phyloP scores from a whole-genome alignment of 2,888 invertebrate genomes.

The Cephonodes hylas region DNA sequence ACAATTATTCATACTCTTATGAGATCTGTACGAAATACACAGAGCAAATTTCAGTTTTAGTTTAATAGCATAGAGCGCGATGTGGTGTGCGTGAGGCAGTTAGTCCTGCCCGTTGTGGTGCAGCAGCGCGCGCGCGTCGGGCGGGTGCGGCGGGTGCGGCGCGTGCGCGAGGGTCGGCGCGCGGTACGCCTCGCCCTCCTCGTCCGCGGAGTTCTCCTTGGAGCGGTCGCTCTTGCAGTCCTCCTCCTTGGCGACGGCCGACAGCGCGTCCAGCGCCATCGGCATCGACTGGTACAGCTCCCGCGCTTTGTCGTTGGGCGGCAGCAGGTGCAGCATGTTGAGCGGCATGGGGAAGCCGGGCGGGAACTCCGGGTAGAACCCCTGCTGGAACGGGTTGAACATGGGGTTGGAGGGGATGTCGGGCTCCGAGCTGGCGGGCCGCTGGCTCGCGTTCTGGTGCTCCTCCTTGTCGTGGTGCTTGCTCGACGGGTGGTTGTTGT shows the following conservation, averaged over 20 bases:
- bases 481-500: constrained; percentile 77
- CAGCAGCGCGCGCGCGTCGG: constrained; percentile 84
- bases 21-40: constrained; percentile 30
- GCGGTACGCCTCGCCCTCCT: constrained; percentile 76
- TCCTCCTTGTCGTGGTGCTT: constrained; percentile 82
- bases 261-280: constrained; percentile 80
- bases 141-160: constrained; percentile 75
- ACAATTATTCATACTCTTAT: neutral
- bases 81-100: constrained; percentile 20
- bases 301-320: constrained; percentile 88
- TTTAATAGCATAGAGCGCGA: constrained; percentile 12
- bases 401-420: constrained; percentile 84
- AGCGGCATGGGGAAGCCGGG: constrained; percentile 91
- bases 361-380: constrained; percentile 92
- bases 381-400: constrained; percentile 89
- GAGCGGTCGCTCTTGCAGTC: constrained; percentile 84
- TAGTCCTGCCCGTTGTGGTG: constrained; percentile 92
- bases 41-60: constrained; percentile 56
- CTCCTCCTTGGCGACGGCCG: constrained; percentile 79
- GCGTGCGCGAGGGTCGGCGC: constrained; percentile 27
- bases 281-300: constrained; percentile 82
- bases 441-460: constrained; percentile 66
- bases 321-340: constrained; percentile 91
- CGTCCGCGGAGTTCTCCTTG: constrained; percentile 83
- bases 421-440: constrained; percentile 86